Conservation (phyloP, 2,888 invertebrate genomes). For the Ceratothoa steindachneri region DNA sequence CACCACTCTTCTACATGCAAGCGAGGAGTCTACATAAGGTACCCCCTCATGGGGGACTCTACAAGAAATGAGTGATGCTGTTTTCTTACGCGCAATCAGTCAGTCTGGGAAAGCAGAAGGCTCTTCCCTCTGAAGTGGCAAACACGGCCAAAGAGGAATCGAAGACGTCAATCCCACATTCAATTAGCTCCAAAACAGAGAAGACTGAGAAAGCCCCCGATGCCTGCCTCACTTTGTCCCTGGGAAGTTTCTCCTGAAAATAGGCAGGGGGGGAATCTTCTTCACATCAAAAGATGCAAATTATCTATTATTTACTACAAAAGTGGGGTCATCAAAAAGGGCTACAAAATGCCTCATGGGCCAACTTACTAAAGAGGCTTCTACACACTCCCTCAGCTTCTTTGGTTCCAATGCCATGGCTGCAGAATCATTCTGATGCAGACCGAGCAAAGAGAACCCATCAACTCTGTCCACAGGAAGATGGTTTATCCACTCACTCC, state of each 20-base stretch:
- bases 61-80: background rate
- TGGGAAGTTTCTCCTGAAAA: conserved; percentile 62
- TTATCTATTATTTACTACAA: no score
- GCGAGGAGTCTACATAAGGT: no score
- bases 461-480: background rate
- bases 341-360: no score
- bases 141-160: conserved; percentile 77
- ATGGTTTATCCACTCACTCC: background rate
- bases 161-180: conserved; percentile 78
- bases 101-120: conserved; percentile 60
- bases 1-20: no score
- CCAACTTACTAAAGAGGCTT: background rate
- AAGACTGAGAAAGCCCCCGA: conserved; percentile 77
- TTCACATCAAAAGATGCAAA: no score
- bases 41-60: background rate
- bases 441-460: background rate
- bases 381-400: background rate
- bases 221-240: conserved; percentile 65
- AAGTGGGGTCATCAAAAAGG: no score
- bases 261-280: no score
- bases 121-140: conserved; percentile 66
- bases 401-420: background rate
- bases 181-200: conserved; percentile 66
- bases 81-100: background rate
- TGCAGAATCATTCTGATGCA: background rate